These are phyloP conservation scores for Notamacropus eugenii DNA, from an alignment of 2,797 vertebrate genomes.

Conservation along the genomic window DNA sequence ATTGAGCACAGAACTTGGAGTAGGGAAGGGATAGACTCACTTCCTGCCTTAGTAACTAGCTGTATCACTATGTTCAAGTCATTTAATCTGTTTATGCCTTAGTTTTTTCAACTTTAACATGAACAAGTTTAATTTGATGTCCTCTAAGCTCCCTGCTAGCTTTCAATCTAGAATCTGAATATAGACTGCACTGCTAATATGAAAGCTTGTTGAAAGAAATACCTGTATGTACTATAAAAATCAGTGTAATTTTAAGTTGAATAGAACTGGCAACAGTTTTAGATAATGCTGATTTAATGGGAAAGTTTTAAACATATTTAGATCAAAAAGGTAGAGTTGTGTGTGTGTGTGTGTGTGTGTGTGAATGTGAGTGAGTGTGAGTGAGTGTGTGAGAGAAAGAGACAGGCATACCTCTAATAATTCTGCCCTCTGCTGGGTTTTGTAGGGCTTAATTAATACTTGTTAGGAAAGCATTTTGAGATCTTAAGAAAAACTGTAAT, in stretches of 20 bases:
- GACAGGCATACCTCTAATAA: background rate
- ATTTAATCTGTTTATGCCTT: background rate
- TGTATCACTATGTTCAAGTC: background rate
- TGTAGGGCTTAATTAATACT: constrained; percentile 14
- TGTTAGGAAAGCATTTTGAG: background rate
- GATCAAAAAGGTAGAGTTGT: background rate
- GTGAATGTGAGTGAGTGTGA: background rate
- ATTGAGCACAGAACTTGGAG: no score
- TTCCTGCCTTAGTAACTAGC: background rate
- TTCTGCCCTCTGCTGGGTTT: background rate
- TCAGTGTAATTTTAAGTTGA: background rate
- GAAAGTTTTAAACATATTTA: background rate
- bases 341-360: background rate
- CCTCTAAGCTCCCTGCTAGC: background rate
- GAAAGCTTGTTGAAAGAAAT: background rate
- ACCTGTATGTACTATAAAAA: background rate
- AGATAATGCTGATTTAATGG: background rate
- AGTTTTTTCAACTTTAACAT: background rate
- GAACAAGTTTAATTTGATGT: background rate
- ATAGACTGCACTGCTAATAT: background rate
- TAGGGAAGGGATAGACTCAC: background rate
- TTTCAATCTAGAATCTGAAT: background rate
- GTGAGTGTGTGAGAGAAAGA: no score
- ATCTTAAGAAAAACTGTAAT: background rate
- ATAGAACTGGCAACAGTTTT: background rate